A percentile compares a stretch with the other conserved stretches of the same genome.
phyloP scores from a whole-genome alignment of 53 echinoderm and acorn worm species.

The Glandiceps talaboti region DNA sequence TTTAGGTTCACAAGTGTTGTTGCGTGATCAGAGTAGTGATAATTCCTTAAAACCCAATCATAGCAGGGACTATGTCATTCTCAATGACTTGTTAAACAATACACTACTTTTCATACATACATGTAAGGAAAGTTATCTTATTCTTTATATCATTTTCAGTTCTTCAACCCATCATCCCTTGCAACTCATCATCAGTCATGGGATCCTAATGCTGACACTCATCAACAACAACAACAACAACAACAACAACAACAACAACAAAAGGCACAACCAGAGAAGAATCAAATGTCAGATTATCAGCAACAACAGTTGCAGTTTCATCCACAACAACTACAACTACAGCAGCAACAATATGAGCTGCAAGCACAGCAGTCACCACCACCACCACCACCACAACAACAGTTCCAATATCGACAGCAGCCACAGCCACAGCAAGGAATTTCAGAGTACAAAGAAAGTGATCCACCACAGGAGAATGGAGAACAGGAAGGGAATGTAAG shows the following conservation, averaged over 20 bases:
- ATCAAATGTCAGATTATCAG: conserved; percentile 19
- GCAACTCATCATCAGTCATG: conserved; percentile 1
- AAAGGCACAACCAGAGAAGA: conserved; percentile 3
- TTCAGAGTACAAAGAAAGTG: too few species aligned
- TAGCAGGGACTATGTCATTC: too few species aligned
- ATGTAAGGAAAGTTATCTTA: too few species aligned
- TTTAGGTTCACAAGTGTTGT: too few species aligned
- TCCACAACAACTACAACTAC: neutral
- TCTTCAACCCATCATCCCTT: conserved; percentile 21
- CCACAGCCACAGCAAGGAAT: neutral
- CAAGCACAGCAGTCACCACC: conserved; percentile 13
- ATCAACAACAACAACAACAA: conserved; percentile 9
- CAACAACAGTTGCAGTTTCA: conserved; percentile 4
- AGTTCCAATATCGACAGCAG: neutral
- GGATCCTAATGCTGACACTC: neutral
- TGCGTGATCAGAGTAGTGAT: too few species aligned
- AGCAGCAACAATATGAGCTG: conserved; percentile 13
- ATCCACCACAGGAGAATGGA: neutral
- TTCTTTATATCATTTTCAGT: conserved; percentile 20
- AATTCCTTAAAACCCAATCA: too few species aligned
- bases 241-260: conserved; percentile 5
- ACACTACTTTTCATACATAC: too few species aligned
- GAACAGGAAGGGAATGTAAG: neutral
- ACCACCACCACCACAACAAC: neutral
- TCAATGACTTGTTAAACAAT: too few species aligned